Evolutionary conservation across 2,888 invertebrate species (phyloP), one percentile per base, ranked within the genome.

Genomic region (Drosophila bunnanda): DNA sequence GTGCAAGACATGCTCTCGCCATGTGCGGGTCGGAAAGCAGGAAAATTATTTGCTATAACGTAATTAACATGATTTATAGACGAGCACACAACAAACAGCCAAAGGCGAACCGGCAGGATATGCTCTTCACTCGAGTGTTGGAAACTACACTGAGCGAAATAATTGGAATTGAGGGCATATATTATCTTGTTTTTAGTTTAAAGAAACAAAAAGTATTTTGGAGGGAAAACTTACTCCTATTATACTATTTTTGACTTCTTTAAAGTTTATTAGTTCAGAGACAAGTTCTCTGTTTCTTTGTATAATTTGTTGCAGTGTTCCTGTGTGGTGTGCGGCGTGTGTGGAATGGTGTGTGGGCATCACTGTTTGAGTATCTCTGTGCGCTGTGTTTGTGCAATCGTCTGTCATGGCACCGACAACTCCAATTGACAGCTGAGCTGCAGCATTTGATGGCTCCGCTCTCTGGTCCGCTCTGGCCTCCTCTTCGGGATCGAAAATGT

Each of bases 51-150:
- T 84, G 88, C 84, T 84, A 84, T 84, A 88, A 87, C 84, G 84
- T 84, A 84, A 84, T 84, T 84, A 84, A 84, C 88, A 84, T 84
- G 84, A 84, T 84, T 84, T 84, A 87, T 83, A 83, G 84, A 83
- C 82, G 87, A 83, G 87, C 80, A 82, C 77, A 84, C 82, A 84
- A 73, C 87, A 82, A 77, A 87, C 72, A 65, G 75, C 46, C 67
- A 69, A 71, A 62, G 64, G 71, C 71, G 67, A 52, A 50, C 30
- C 54, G 36, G 25, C 43, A 52, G 50, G 50, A 59, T 41, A 57
- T 39, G 34, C 44, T 52, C 41, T 46, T 17, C 57, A 56, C 57
- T 55, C 41, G 59, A 52, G 50, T 52, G 50, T 34, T 20, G 4
- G 34, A 15, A 9, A 15, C 2, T 15, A 10, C 50, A 52, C 34